A percentile compares a stretch with the other conserved stretches of the same genome.
Conservation (phyloP, 2,797 vertebrate genomes). For the Arctocebus calabarensis region DNA sequence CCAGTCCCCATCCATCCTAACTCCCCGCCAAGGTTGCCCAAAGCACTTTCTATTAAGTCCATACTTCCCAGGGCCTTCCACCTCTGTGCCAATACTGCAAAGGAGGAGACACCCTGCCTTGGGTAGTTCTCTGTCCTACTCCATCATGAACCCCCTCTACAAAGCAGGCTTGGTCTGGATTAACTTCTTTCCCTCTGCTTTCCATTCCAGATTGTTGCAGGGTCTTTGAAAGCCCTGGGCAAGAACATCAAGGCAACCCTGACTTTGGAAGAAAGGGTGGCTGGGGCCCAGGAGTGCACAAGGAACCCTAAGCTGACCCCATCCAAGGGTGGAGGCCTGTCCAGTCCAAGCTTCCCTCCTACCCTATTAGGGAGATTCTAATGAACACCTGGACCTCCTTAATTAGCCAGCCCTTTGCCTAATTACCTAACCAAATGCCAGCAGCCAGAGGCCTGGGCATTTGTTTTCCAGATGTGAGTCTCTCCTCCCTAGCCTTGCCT, state of each 20-base stretch:
- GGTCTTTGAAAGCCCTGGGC: neutral
- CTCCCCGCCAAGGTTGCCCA: neutral
- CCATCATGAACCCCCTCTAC: constrained; percentile 10
- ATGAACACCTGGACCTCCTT: constrained; percentile 72
- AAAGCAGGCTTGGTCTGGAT: neutral
- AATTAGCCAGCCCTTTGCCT: constrained; percentile 68
- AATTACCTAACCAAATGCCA: constrained; percentile 60
- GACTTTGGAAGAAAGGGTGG: neutral
- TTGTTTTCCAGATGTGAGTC: constrained; percentile 69
- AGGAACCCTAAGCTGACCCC: constrained; percentile 13
- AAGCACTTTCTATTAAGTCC: neutral
- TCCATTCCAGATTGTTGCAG: neutral
- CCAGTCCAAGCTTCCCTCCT: constrained; percentile 31
- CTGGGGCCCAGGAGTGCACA: neutral
- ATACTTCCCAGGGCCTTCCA: neutral
- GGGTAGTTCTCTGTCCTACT: constrained; percentile 53
- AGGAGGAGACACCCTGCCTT: neutral
- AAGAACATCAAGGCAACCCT: neutral
- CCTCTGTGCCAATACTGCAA: neutral
- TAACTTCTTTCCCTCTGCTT: neutral
- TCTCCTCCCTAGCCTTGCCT: neutral
- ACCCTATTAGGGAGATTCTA: constrained; percentile 24
- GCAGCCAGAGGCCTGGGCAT: constrained; percentile 65
- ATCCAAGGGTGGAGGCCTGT: neutral
- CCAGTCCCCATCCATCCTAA: neutral